phyloP scores from a whole-genome alignment of 2,113 vertebrate species.

The Lota lota region DNA sequence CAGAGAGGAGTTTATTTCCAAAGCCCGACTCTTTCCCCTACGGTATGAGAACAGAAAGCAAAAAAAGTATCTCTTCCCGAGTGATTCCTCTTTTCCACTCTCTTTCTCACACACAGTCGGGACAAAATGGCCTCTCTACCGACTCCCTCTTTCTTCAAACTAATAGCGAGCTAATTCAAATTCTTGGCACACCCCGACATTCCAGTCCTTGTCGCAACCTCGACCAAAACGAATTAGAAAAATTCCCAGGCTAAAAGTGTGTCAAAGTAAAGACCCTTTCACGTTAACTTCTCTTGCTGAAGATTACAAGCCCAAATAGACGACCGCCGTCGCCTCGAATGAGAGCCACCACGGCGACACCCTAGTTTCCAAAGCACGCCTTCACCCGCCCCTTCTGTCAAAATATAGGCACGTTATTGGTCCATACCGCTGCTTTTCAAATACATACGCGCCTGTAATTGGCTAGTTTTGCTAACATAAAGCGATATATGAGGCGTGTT shows the following conservation, averaged over 20 bases:
- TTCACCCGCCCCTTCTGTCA: conserved; percentile 53
- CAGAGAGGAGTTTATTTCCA: conserved; percentile 33
- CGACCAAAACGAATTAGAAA: conserved; percentile 29
- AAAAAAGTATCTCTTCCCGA: conserved; percentile 48
- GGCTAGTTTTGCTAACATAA: conserved; percentile 17
- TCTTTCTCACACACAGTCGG: conserved; percentile 77
- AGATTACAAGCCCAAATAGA: conserved; percentile 63
- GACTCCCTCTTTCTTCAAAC: conserved; percentile 77
- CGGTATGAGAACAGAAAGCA: conserved; percentile 45
- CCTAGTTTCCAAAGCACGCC: conserved; percentile 58
- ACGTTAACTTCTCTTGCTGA: conserved; percentile 22
- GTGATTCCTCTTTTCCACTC: conserved; percentile 67
- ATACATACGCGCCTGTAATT: conserved; percentile 26
- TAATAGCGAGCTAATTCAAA: conserved; percentile 74
- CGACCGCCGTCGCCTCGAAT: conserved; percentile 81
- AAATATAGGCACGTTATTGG: conserved; percentile 40
- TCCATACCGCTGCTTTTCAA: neutral
- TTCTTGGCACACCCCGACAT: conserved; percentile 72
- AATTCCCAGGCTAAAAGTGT: conserved; percentile 28
- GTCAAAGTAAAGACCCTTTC: conserved; percentile 25
- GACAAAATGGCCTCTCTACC: conserved; percentile 81
- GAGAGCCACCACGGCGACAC: conserved; percentile 75
- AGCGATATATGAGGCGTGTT: conserved; percentile 41
- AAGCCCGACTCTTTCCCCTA: conserved; percentile 27
- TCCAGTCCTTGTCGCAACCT: conserved; percentile 49